phyloP scores from a whole-genome alignment of 2,888 invertebrate species.

The Meiosimyza platycephala region DNA sequence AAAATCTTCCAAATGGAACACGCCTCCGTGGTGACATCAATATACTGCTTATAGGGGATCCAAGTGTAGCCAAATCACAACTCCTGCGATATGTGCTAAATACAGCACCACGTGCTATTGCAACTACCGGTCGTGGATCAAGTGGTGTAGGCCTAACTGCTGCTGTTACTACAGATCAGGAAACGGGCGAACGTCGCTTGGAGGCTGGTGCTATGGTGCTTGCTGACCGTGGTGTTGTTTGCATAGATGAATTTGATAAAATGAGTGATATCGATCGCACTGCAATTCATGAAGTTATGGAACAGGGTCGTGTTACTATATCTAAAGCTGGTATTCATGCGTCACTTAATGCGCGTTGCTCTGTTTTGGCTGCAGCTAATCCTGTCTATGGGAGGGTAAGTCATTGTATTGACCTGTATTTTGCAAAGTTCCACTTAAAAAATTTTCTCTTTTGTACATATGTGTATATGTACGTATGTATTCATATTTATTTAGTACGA shows the following conservation, averaged over 20 bases:
- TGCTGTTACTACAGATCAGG: conserved; percentile 95
- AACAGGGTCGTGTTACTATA: conserved; percentile 97
- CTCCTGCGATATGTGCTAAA: conserved; percentile 90
- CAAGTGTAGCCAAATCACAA: conserved; percentile 99
- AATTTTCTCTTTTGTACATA: neutral
- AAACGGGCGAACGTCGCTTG: conserved; percentile 87
- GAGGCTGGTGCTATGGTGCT: conserved; percentile 99
- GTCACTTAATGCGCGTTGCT: conserved; percentile 95
- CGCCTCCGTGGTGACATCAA: conserved; percentile 91
- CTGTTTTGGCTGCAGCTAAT: conserved; percentile 99
- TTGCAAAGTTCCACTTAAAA: neutral
- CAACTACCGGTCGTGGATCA: conserved; percentile 97
- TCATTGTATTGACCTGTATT: conserved; percentile 29
- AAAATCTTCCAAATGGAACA: conserved; percentile 90
- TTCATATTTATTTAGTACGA: conserved; percentile 80
- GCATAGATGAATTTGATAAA: conserved; percentile 97
- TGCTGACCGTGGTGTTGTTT: conserved; percentile 97
- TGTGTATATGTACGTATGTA: conserved; percentile 11
- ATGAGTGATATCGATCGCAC: conserved; percentile 99
- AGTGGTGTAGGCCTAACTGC: conserved; percentile 99
- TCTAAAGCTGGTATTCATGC: conserved; percentile 99
- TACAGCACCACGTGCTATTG: conserved; percentile 95
- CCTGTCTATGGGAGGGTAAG: conserved; percentile 94
- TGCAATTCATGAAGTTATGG: conserved; percentile 99
- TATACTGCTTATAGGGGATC: conserved; percentile 95